phyloP scores from a whole-genome alignment of 2,797 vertebrate species.

The Syndactyla subalaris region DNA sequence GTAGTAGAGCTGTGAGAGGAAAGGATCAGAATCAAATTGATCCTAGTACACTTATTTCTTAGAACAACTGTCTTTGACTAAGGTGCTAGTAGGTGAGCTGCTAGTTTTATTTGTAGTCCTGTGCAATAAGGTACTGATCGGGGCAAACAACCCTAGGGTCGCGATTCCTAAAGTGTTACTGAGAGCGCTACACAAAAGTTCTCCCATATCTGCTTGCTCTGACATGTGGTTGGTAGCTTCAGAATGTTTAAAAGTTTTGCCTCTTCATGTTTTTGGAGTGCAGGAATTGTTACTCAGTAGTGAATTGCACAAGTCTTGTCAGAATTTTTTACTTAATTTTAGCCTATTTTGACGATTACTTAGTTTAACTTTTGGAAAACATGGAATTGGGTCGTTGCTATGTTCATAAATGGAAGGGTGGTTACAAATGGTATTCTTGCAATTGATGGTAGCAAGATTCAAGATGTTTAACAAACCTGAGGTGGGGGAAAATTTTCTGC shows the following conservation, averaged over 20 bases:
- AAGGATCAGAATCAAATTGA: neutral
- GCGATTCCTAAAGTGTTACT: neutral
- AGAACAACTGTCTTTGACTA: neutral
- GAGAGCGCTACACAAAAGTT: neutral
- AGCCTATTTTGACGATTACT: neutral
- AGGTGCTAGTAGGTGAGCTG: neutral
- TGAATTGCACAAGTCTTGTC: neutral
- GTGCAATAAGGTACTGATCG: neutral
- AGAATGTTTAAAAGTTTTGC: neutral
- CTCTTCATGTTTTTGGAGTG: neutral
- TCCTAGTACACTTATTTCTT: accelerated
- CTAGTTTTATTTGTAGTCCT: neutral
- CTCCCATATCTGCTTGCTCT: neutral
- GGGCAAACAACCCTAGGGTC: neutral
- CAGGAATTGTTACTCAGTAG: neutral
- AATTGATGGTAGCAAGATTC: neutral
- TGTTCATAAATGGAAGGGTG: neutral
- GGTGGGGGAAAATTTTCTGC: neutral
- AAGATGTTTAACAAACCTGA: neutral
- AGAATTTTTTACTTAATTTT: neutral
- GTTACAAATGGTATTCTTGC: neutral
- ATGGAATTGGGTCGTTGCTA: neutral
- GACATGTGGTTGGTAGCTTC: neutral
- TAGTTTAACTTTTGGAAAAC: neutral
- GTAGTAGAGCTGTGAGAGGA: neutral